Conservation (phyloP, 2,888 invertebrate genomes). For the Trichopria drosophilae region DNA sequence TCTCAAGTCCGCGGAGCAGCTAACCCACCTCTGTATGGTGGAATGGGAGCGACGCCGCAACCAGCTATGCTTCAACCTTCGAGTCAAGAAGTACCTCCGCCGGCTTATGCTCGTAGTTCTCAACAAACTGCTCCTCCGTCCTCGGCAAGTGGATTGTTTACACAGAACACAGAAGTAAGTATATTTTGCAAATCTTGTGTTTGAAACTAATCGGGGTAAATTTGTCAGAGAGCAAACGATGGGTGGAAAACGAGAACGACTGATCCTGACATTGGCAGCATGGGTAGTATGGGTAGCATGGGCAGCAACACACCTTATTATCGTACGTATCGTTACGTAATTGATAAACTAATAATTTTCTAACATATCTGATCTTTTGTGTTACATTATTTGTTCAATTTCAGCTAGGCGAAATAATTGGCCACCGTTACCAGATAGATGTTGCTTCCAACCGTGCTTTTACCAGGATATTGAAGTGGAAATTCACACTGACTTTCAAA, state of each 20-base stretch:
- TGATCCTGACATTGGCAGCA: too few species aligned
- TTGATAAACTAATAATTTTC: too few species aligned
- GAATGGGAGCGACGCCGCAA: constrained; percentile 58
- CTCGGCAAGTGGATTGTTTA: constrained; percentile 41
- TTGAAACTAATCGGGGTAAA: constrained; percentile 12
- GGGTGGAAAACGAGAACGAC: constrained; percentile 78
- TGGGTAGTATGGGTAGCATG: constrained; percentile 48
- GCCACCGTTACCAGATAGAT: constrained; percentile 94
- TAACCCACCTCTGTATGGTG: constrained; percentile 60
- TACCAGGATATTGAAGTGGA: constrained; percentile 99
- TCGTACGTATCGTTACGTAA: constrained; percentile 47
- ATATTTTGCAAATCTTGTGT: too few species aligned
- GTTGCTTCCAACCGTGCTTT: constrained; percentile 96
- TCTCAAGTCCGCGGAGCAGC: constrained; percentile 60
- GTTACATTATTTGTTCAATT: constrained; percentile 34
- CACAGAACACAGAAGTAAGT: constrained; percentile 47
- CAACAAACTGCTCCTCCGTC: constrained; percentile 61
- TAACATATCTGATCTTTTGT: too few species aligned
- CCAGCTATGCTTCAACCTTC: constrained; percentile 84
- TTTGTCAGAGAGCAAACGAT: constrained; percentile 83
- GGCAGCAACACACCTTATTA: constrained; percentile 61
- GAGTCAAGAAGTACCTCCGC: constrained; percentile 61
- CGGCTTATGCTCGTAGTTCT: constrained; percentile 68
- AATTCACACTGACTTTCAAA: constrained; percentile 96
- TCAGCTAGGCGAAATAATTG: constrained; percentile 87